These are phyloP conservation scores for Cantharis rufa DNA, from an alignment of 2,888 invertebrate species.

Conservation along the genomic window DNA sequence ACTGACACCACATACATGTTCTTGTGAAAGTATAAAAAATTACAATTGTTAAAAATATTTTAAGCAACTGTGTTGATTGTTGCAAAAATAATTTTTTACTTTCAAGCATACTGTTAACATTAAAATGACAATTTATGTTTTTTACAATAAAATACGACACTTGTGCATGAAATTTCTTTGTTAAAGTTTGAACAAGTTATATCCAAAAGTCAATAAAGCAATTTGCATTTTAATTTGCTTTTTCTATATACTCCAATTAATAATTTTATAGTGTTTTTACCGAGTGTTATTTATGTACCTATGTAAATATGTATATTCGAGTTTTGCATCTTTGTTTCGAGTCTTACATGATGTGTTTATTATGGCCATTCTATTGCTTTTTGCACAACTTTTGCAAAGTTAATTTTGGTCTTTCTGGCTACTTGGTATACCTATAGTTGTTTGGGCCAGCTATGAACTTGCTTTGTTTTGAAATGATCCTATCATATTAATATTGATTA, in stretches of 20 bases:
- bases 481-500: too few species aligned
- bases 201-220: conserved; percentile 19
- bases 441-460: too few species aligned
- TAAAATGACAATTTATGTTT: conserved; percentile 16
- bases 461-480: too few species aligned
- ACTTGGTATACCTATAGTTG: too few species aligned
- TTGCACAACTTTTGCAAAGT: too few species aligned
- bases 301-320: too few species aligned
- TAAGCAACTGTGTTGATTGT: conserved; percentile 14
- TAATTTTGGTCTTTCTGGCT: too few species aligned
- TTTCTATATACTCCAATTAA: background rate
- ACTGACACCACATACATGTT: conserved; percentile 20
- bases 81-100: conserved; percentile 13
- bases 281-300: too few species aligned
- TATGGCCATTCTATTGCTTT: too few species aligned
- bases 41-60: conserved; percentile 4
- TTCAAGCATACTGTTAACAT: conserved; percentile 11
- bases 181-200: conserved; percentile 23
- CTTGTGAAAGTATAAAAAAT: background rate
- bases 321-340: too few species aligned
- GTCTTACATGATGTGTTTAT: too few species aligned
- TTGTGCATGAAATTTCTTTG: conserved; percentile 12
- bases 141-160: background rate
- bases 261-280: too few species aligned
- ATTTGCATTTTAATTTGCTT: background rate